Base-by-base conservation (phyloP, 64 coral and sea anemone genomes). In the Pocillopora verrucosa region DNA sequence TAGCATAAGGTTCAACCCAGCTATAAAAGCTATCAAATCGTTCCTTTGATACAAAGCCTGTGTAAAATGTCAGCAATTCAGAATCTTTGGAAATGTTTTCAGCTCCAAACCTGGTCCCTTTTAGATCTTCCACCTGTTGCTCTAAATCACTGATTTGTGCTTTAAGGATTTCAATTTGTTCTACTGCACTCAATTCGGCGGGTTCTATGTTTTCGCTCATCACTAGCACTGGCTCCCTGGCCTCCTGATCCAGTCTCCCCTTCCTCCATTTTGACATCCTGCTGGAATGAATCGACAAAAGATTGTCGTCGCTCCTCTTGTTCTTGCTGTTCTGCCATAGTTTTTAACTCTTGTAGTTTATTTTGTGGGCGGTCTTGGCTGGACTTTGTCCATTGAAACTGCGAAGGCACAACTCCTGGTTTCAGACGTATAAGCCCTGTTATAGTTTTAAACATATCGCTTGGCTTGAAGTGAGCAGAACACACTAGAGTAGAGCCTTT, bases 1-100 rank as follows among this genome's bases (percentile, higher is more conserved):
- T 65, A 6, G 87, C 87, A 61, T 77, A 89, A 36, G 87, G 87
- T 56, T n/a, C n/a, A n/a, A n/a, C n/a, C n/a, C n/a, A n/a, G n/a
- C n/a, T n/a, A n/a, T n/a, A 89, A 77, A 89, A 89, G 58, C 75
- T 89, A 51, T 89, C 87, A n/a, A 89, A 89, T 77, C 61, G 57
- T 74, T 89, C 87, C 34, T 78, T 77, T 41, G 76, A 89, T 89
- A 56, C 35, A 89, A 89, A 89, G 45, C 87, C 87, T 59, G 87
- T 80, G 60, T 77, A 89, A 89, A 77, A 77, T 67, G 60, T 65
- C 24, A 87, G 67, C 56, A 87, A 60, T 73, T 87, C 85, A 34
- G 87, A 20, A 89, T 89, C 58, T 37, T 79, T 76, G 61, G 87
- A 89, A 78, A 89, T 89, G 60, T 75, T 76, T 63, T 74, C 70